Evolutionary conservation across 1,140 invertebrate species (phyloP), one percentile per base, ranked within the genome.

Genomic region (Lethrus apterus): DNA sequence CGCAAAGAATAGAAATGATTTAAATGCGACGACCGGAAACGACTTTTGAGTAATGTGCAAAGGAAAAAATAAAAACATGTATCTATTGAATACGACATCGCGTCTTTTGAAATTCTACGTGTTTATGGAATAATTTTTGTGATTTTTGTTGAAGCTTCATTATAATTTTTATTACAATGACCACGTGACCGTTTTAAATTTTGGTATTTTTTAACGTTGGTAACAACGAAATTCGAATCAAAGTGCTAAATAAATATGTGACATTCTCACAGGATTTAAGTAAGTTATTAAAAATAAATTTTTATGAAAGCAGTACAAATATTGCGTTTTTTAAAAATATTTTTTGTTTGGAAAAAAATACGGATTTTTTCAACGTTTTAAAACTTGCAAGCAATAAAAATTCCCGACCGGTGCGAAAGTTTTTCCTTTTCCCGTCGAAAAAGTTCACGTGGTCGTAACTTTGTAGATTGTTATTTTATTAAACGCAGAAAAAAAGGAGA

Each of bases 11-110:
- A 17, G 32, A 11, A 11, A 34, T 34, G 32, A 34, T 34, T 34
- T 34, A 34, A 34, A 34, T 7, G 11, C 32, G 32, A 34, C 32
- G 11, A 17, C 32, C 32, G 32, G 32, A 34, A 34, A 34, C 14
- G 15, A 34, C 7, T 17, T 14, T 17, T 17, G 32, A 34, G 19
- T 17, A 4, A 4, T 5, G 7, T 17, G 15, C 14, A 34, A 34
- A 17, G 19, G 14, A 5, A 5, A 4, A 31, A 31, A 11, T 31
- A 17, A 17, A 34, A 15, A 34, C 15, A 2, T 17, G 19, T 34
- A 4, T 34, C 4, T 10, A 34, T 34, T 26, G 24, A 5, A 26
- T 26, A 26, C 4, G 4, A 5, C 10, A 26, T 10, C 4, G 24
- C 10, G 4, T 4, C 10, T 26, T 26, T 10, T 26, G 4, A 5